Percentiles rank a stretch among this genome's conserved stretches.
Conservation (phyloP, 2,113 vertebrate genomes). For the Agapornis roseicollis region DNA sequence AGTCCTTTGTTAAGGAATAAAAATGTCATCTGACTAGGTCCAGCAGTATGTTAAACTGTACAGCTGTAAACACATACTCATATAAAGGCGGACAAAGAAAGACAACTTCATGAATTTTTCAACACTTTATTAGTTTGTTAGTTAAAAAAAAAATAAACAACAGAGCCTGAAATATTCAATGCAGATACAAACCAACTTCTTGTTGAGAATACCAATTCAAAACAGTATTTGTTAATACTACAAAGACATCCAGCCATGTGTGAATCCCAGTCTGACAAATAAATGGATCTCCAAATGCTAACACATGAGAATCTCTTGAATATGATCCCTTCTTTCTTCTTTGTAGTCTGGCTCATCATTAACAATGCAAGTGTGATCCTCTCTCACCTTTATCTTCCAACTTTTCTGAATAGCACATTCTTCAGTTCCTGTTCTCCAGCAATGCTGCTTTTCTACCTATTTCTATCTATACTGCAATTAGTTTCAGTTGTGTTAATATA, state of each 20-base stretch:
- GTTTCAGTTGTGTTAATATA: neutral
- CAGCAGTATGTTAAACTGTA: neutral
- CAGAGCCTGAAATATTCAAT: neutral
- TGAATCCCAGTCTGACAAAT: neutral
- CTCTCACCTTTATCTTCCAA: neutral
- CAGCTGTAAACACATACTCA: neutral
- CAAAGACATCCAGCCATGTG: neutral
- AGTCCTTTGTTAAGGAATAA: neutral
- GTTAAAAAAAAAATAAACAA: neutral
- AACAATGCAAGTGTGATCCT: neutral
- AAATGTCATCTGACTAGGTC: neutral
- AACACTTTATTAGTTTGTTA: neutral
- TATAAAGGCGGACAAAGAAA: accelerated
- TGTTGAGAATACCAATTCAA: neutral
- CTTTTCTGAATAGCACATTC: neutral
- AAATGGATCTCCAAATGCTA: neutral
- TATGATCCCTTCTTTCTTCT: neutral
- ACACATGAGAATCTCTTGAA: neutral
- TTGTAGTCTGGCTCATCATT: neutral
- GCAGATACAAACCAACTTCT: neutral
- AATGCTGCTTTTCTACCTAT: neutral
- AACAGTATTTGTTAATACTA: neutral
- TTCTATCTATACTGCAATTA: neutral
- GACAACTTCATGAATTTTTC: neutral
- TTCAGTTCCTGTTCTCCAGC: neutral